Base-by-base conservation (phyloP, 2,797 vertebrate genomes). In the Labroides dimidiatus region DNA sequence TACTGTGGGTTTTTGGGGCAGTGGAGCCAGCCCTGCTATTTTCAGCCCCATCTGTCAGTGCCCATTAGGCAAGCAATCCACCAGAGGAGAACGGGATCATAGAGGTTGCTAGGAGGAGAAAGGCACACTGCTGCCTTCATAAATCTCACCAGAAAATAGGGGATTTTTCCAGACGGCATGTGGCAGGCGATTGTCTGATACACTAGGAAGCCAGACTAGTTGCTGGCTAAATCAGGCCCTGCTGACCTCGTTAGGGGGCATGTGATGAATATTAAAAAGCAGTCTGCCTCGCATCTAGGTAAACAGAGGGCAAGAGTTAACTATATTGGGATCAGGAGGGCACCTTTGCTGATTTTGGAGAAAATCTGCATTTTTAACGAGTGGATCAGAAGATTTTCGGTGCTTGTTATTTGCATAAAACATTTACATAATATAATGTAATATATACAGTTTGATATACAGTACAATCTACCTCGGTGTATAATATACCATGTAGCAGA, bases 11-110 rank as follows among this genome's bases (percentile, higher is more conserved):
- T 89, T 89, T 90, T 88, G 84, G 89, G 84, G 64, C 83, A 84
- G 69, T 84, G 87, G 82, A 87, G 81, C 72, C 87, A 74, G 78
- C 54, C 77, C 81, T 86, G 81, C 92, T 94, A 92, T 94, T 94
- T 93, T 90, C 85, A 91, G 89, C 85, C 65, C 74, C 76, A 86
- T 92, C 90, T 94, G 93, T 95, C 94, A 92, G 89, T 84, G 86
- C 78, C 88, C 85, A 95, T 94, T 95, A 93, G 90, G 84, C 90
- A 89, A 88, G 91, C 92, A 93, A 94, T 95, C 91, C 91, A 92
- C 90, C 90, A 94, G 89, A 92, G 87, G 85, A 93, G 89, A 94
- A 90, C 91, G 91, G 91, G 91, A 90, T 88, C 90, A 93, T 89
- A 93, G 94, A 91, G 93, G 90, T 91, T 84, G 90, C 90, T 92